Evolutionary conservation across 2,113 vertebrate species (phyloP).

Genomic region (Gyps fulvus): DNA sequence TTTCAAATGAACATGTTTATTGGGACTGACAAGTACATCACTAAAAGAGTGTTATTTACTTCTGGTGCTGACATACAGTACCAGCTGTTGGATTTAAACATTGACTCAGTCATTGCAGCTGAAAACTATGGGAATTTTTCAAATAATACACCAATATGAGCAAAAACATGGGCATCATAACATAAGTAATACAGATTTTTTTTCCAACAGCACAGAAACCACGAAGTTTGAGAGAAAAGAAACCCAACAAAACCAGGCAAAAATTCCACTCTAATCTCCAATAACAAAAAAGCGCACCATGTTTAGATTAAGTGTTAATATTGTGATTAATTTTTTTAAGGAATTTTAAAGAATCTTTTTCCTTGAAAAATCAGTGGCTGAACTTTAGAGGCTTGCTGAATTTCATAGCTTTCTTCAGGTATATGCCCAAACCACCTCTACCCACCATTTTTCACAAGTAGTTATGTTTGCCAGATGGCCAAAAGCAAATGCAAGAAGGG

Average conservation of each 20-base stretch:
- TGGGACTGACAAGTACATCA: constrained; percentile 72
- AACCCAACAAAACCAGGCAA: accelerated
- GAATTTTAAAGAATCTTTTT: not conserved
- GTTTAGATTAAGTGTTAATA: not conserved
- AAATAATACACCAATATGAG: not conserved
- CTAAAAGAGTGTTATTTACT: constrained; percentile 64
- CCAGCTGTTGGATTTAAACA: constrained; percentile 66
- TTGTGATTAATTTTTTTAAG: not conserved
- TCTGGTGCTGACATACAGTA: constrained; percentile 62
- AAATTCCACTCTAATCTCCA: not conserved
- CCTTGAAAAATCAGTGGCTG: not conserved
- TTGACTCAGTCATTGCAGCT: constrained; percentile 34
- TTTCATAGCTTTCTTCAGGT: not conserved
- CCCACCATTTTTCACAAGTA: not conserved
- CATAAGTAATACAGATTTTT: not conserved
- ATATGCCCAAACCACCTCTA: not conserved
- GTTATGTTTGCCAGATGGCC: not conserved
- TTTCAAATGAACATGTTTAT: constrained; percentile 70
- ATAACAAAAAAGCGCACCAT: not conserved
- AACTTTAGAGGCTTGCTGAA: not conserved
- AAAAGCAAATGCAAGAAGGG: not conserved
- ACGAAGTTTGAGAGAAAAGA: not conserved
- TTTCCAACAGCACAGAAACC: not conserved
- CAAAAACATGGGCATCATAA: not conserved
- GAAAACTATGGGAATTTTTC: constrained; percentile 53